Evolutionary conservation across 2,797 vertebrate genomes (phyloP).

Genomic region (Crypturellus tataupa): DNA sequence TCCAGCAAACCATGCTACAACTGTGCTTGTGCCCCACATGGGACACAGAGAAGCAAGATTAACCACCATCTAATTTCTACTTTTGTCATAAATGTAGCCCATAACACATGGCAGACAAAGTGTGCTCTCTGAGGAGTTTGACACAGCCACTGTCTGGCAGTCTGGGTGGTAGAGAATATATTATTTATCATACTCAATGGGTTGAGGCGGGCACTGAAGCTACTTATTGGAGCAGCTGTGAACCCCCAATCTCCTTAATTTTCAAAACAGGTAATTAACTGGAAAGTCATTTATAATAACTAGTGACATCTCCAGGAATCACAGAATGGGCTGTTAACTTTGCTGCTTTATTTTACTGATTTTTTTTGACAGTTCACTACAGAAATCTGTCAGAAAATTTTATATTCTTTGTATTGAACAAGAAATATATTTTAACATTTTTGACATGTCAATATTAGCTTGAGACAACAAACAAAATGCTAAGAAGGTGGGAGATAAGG

Average conservation of each 20-base stretch:
- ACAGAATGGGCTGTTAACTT: constrained; percentile 72
- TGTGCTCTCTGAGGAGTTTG: constrained; percentile 75
- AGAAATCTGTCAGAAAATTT: constrained; percentile 38
- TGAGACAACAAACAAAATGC: not conserved
- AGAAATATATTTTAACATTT: constrained; percentile 46
- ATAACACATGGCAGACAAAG: constrained; percentile 78
- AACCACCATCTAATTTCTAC: constrained; percentile 75
- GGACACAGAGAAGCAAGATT: constrained; percentile 68
- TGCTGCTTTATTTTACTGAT: constrained; percentile 54
- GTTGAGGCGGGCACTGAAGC: constrained; percentile 68
- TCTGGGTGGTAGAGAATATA: constrained; percentile 78
- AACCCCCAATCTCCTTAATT: constrained; percentile 79
- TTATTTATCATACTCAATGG: constrained; percentile 80
- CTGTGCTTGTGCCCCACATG: constrained; percentile 54
- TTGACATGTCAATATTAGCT: constrained; percentile 18
- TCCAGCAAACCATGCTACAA: constrained; percentile 51
- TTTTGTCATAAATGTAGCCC: constrained; percentile 74
- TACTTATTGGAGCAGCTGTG: constrained; percentile 79
- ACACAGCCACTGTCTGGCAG: constrained; percentile 76
- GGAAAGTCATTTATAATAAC: constrained; percentile 82
- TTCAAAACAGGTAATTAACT: constrained; percentile 82
- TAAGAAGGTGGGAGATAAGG: not conserved
- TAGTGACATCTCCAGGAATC: constrained; percentile 75
- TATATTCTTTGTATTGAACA: not conserved
- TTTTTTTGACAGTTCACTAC: constrained; percentile 62